Conservation (phyloP, 2,797 vertebrate species). For the Sternarchorhynchus goeldii region DNA sequence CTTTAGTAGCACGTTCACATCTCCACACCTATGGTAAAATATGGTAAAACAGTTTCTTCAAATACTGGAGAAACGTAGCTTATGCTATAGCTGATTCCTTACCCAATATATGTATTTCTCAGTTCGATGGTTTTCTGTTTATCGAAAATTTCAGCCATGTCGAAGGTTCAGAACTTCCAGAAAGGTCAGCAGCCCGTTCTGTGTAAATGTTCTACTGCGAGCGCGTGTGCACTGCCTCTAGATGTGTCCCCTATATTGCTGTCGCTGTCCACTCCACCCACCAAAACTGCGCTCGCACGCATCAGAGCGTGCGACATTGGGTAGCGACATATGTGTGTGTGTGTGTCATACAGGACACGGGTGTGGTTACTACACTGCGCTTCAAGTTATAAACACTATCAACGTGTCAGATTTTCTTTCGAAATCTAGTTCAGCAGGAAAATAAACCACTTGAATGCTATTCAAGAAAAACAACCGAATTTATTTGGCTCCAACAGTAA, state of each 20-base stretch:
- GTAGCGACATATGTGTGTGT: not conserved
- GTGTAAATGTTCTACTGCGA: not conserved
- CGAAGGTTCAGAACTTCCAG: not conserved
- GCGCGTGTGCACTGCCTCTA: too few species aligned
- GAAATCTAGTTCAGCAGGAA: not conserved
- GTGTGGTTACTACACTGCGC: too few species aligned
- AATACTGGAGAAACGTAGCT: not conserved
- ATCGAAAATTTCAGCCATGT: constrained; percentile 72
- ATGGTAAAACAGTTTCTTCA: not conserved
- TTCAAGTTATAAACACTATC: too few species aligned
- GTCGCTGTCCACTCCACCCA: too few species aligned
- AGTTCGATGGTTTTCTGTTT: constrained; percentile 86
- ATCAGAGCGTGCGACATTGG: too few species aligned
- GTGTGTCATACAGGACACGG: not conserved
- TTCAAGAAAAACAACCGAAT: constrained; percentile 66
- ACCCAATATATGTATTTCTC: constrained; percentile 89
- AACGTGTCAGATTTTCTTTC: too few species aligned
- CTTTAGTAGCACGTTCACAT: too few species aligned
- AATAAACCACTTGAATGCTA: constrained; percentile 16
- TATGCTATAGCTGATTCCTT: constrained; percentile 13
- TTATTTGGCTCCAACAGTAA: constrained; percentile 80
- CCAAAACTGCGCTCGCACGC: too few species aligned
- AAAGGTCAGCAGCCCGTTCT: not conserved
- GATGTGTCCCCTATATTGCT: too few species aligned
- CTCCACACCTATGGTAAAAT: too few species aligned